Conservation (phyloP, 2,888 invertebrate species). For the Monochamus alternatus region DNA sequence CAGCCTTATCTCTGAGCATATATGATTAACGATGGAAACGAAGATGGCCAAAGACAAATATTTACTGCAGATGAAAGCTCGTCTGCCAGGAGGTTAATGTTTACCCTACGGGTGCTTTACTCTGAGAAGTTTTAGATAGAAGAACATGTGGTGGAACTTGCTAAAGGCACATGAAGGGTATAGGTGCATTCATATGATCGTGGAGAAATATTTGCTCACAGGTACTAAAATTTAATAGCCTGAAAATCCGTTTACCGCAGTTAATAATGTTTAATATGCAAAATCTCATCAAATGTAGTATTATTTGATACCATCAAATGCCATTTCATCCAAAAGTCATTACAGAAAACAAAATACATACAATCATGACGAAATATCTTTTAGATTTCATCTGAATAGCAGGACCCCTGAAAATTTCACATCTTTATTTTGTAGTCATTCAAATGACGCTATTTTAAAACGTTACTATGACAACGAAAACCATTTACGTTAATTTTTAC, state of each 20-base stretch:
- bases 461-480: too few relatives aligned
- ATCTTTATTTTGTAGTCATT: too few relatives aligned
- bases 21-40: conserved; percentile 23
- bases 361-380: too few relatives aligned
- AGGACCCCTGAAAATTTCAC: too few relatives aligned
- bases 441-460: too few relatives aligned
- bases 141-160: conserved; percentile 5
- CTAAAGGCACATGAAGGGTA: not conserved
- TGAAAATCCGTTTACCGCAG: too few relatives aligned
- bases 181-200: not conserved
- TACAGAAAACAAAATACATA: too few relatives aligned
- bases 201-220: not conserved
- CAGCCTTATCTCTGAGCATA: conserved; percentile 21
- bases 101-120: not conserved
- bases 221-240: too few relatives aligned
- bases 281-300: not conserved
- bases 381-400: too few relatives aligned
- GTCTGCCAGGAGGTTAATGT: conserved; percentile 12
- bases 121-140: conserved; percentile 7
- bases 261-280: not conserved
- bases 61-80: conserved; percentile 22
- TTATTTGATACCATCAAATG: not conserved
- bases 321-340: not conserved
- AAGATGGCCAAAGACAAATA: conserved; percentile 32
- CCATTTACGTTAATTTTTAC: too few relatives aligned